Evolutionary conservation across 2,797 vertebrate species (phyloP).

Genomic region (Sciurus vulgaris): DNA sequence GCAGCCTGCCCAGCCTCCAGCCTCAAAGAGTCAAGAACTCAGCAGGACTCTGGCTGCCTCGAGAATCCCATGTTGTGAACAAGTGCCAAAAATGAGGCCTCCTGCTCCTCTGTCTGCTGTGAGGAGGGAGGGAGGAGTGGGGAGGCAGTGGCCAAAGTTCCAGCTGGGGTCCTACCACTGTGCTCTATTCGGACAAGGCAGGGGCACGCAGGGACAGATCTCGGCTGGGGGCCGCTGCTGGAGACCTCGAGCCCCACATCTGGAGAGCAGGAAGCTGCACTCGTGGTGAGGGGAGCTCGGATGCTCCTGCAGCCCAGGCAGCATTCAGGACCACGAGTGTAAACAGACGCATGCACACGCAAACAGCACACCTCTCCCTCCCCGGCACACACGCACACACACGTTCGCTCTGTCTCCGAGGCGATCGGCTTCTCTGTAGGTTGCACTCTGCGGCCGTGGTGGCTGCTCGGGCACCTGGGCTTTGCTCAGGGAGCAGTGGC

Average conservation of each 20-base stretch:
- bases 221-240: not conserved
- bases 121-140: not conserved
- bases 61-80: not conserved
- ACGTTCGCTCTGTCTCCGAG: not conserved
- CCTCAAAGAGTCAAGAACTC: not conserved
- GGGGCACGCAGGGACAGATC: not conserved
- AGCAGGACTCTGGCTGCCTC: not conserved
- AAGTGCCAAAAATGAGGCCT: not conserved
- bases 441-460: not conserved
- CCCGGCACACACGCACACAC: conserved; percentile 27
- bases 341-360: conserved; percentile 71
- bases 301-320: not conserved
- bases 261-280: not conserved
- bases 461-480: conserved; percentile 62
- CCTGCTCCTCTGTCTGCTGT: not conserved
- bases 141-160: not conserved
- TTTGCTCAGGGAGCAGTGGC: conserved; percentile 53
- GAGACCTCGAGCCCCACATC: not conserved
- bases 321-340: conserved; percentile 24
- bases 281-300: not conserved
- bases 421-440: conserved; percentile 1
- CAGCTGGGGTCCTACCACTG: not conserved
- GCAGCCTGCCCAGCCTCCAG: not conserved
- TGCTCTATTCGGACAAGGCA: not conserved
- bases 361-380: conserved; percentile 41